Percentiles rank a stretch among this genome's conserved stretches.
These are phyloP conservation scores for Diarsia mendica DNA, from an alignment of 2,888 invertebrate species.

Conservation along the genomic window DNA sequence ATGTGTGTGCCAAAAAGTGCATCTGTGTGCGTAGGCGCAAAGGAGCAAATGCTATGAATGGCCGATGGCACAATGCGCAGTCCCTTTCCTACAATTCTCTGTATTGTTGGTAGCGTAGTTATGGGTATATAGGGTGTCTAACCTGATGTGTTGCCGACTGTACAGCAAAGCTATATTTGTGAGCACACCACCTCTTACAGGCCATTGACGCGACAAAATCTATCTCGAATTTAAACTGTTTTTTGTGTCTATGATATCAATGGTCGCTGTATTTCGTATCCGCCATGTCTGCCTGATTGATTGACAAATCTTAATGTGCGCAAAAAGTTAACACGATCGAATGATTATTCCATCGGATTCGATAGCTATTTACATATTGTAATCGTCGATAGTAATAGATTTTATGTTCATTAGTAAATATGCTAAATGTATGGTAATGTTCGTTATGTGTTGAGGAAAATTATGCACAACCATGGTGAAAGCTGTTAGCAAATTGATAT, in stretches of 20 bases:
- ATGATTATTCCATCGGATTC: conserved; percentile 33
- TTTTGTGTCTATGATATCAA: conserved; percentile 54
- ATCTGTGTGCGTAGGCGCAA: too few relatives aligned
- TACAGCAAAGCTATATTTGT: conserved; percentile 23
- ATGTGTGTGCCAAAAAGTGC: too few relatives aligned
- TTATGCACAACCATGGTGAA: background rate
- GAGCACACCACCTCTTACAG: conserved; percentile 21
- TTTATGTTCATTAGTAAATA: conserved; percentile 25
- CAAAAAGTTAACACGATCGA: conserved; percentile 52
- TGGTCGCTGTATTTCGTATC: conserved; percentile 26
- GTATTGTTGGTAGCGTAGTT: too few relatives aligned
- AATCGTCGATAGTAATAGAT: conserved; percentile 21
- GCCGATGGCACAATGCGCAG: too few relatives aligned
- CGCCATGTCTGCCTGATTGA: conserved; percentile 52
- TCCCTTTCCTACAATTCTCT: too few relatives aligned
- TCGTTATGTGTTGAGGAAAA: conserved; percentile 5
- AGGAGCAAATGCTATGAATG: too few relatives aligned
- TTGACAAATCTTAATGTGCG: conserved; percentile 57
- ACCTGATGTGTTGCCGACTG: too few relatives aligned
- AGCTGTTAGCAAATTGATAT: conserved; percentile 20
- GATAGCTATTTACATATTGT: conserved; percentile 43
- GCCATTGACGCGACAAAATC: conserved; percentile 48
- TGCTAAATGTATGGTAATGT: conserved; percentile 38
- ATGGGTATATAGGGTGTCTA: too few relatives aligned
- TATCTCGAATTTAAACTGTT: conserved; percentile 42